Evolutionary conservation across 2,888 invertebrate species (phyloP).

Genomic region (Amphimallon solstitiale): DNA sequence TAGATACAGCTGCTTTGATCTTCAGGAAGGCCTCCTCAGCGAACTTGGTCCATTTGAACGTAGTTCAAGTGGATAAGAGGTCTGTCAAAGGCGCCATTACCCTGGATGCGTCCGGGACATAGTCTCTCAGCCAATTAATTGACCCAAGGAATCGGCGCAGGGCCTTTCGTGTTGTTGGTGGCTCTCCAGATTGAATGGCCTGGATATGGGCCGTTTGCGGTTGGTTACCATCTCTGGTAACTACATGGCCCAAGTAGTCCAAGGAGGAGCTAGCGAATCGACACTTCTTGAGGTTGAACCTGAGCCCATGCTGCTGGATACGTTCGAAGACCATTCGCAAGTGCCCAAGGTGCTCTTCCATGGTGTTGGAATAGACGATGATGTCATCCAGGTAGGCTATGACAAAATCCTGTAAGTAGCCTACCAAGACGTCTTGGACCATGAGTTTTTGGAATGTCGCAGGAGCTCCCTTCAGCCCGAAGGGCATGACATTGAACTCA

Average conservation of each 20-base stretch:
- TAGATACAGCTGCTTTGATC: too few relatives aligned
- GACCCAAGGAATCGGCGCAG: too few relatives aligned
- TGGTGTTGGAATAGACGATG: conserved; percentile 40
- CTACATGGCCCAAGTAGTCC: conserved; percentile 31
- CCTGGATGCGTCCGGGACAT: too few relatives aligned
- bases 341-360: conserved; percentile 42
- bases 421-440: conserved; percentile 40
- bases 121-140: too few relatives aligned
- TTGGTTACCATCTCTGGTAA: conserved; percentile 6
- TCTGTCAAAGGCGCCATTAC: too few relatives aligned
- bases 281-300: conserved; percentile 14
- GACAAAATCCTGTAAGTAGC: conserved; percentile 42
- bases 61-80: too few relatives aligned
- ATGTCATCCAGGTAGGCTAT: conserved; percentile 53
- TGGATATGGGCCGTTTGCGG: conserved; percentile 10
- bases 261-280: neutral
- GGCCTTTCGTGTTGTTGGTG: too few relatives aligned
- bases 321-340: too few relatives aligned
- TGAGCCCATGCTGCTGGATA: conserved; percentile 31
- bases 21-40: too few relatives aligned
- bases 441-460: conserved; percentile 51
- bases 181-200: too few relatives aligned
- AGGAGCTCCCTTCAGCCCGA: conserved; percentile 50
- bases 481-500: conserved; percentile 53
- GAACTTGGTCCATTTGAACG: too few relatives aligned